Conservation (phyloP, 2,797 vertebrate species). For the Melanogrammus aeglefinus region DNA sequence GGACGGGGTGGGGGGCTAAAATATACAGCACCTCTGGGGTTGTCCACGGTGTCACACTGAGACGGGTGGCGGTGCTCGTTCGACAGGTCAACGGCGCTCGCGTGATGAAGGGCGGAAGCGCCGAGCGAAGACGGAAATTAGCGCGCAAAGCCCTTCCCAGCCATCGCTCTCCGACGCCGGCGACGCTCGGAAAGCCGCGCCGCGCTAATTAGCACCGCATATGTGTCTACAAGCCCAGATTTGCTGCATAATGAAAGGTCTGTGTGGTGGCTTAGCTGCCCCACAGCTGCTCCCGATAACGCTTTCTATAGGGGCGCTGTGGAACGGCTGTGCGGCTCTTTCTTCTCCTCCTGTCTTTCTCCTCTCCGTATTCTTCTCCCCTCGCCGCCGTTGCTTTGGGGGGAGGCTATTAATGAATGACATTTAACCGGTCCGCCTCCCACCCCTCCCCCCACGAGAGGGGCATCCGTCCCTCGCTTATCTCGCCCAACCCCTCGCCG, state of each 20-base stretch:
- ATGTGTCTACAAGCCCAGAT: conserved; percentile 33
- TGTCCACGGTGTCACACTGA: conserved; percentile 17
- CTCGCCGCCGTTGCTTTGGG: background rate
- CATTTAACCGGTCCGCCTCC: conserved; percentile 20
- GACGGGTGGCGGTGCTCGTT: conserved; percentile 9
- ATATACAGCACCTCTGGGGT: background rate
- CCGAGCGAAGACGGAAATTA: background rate
- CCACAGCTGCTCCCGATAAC: conserved; percentile 5
- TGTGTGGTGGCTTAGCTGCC: conserved; percentile 23
- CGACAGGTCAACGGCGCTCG: background rate
- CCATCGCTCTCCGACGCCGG: background rate
- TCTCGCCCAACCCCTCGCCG: conserved; percentile 58
- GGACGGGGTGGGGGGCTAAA: background rate
- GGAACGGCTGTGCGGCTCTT: background rate
- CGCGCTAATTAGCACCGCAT: conserved; percentile 22
- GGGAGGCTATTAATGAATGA: conserved; percentile 32
- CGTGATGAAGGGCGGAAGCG: conserved; percentile 5
- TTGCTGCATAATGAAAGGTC: conserved; percentile 23
- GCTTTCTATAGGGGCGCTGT: background rate
- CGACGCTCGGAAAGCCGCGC: conserved; percentile 13
- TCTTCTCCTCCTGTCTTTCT: background rate
- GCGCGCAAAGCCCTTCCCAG: background rate
- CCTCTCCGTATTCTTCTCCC: background rate
- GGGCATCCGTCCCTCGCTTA: conserved; percentile 59
- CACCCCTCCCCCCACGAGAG: conserved; percentile 32